These are phyloP conservation scores for Cuniculus paca DNA, from an alignment of 2,797 vertebrate genomes.

Conservation along the genomic window DNA sequence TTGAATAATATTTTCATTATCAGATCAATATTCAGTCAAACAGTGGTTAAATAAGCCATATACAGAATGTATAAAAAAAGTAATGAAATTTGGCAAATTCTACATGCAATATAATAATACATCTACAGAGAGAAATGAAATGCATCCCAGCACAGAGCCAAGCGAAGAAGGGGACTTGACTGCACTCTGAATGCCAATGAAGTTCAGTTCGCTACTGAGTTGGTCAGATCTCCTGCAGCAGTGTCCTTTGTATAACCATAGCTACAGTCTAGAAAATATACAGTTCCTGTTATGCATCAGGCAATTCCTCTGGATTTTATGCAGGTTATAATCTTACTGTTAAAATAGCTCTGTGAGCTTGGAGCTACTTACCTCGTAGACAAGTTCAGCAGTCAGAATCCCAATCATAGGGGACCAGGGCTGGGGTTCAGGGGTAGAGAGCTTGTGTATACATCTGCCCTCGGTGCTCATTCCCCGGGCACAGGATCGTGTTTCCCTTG, in stretches of 20 bases:
- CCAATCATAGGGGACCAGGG: neutral
- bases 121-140: neutral
- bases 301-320: accelerated
- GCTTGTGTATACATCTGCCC: too few relatives aligned
- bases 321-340: accelerated
- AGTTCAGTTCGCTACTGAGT: accelerated
- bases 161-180: accelerated
- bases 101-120: neutral
- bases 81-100: accelerated
- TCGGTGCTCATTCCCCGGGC: neutral
- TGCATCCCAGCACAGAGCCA: accelerated
- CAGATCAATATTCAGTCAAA: neutral
- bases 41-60: neutral
- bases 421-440: too few relatives aligned
- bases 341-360: neutral
- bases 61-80: neutral
- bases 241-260: accelerated
- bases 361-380: accelerated
- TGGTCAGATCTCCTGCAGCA: accelerated
- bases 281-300: accelerated
- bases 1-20: neutral
- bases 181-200: neutral
- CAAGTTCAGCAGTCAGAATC: accelerated
- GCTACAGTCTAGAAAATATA: neutral
- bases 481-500: accelerated